Conservation (phyloP, 1,140 invertebrate species). For the Oryzaephilus surinamensis region DNA sequence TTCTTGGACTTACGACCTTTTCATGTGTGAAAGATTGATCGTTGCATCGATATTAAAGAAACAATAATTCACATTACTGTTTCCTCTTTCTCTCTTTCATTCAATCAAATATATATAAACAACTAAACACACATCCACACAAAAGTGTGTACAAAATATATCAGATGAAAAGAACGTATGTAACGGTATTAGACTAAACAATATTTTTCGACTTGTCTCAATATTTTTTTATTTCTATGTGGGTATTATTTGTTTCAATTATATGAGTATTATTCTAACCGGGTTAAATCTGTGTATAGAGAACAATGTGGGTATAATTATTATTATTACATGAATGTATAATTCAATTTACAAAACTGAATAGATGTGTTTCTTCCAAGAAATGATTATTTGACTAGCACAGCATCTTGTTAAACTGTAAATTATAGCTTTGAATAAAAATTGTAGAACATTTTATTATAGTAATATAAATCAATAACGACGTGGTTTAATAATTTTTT, state of each 20-base stretch:
- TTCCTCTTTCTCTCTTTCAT: slow-evolving; percentile 1
- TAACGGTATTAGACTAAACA: too few species aligned
- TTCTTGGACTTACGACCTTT: slow-evolving; percentile 13
- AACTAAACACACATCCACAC: neutral
- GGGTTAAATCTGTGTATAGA: slow-evolving; percentile 11
- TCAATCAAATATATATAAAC: neutral
- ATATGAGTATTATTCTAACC: slow-evolving; percentile 11
- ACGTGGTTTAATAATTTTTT: too few species aligned
- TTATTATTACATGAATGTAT: slow-evolving; percentile 4
- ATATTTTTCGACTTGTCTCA: too few species aligned
- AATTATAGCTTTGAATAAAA: too few species aligned
- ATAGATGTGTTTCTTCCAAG: too few species aligned
- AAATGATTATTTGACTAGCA: too few species aligned
- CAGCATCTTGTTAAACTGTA: too few species aligned
- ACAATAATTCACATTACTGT: slow-evolving; percentile 10
- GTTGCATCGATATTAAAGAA: slow-evolving; percentile 12
- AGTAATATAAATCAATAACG: too few species aligned
- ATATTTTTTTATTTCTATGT: too few species aligned
- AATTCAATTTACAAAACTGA: slow-evolving; percentile 15
- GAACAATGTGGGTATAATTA: slow-evolving; percentile 23
- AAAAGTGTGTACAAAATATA: too few species aligned
- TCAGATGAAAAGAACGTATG: too few species aligned
- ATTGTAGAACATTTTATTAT: too few species aligned
- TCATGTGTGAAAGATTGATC: slow-evolving; percentile 20
- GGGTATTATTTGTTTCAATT: slow-evolving; percentile 23